Conservation (phyloP, 2,113 vertebrate species). For the human (Homo sapiens) region DNA sequence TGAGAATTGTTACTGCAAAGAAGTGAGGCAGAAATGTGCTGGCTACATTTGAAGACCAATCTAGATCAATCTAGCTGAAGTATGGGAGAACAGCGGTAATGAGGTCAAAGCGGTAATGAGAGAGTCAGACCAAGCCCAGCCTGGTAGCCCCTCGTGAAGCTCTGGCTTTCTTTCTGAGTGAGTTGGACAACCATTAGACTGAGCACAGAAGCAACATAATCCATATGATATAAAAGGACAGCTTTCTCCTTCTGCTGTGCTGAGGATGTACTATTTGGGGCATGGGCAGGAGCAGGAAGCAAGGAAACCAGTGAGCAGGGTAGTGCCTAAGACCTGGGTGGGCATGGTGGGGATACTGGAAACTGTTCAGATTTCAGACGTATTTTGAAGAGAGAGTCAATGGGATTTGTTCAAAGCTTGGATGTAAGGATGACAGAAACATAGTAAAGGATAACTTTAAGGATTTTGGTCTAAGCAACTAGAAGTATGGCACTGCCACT, state of each 20-base stretch:
- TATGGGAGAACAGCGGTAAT: fast-evolving
- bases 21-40: background rate
- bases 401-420: background rate
- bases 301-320: no score
- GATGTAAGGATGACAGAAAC: background rate
- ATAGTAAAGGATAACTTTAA: background rate
- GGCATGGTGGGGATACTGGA: background rate
- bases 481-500: no score
- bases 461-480: background rate
- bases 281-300: background rate
- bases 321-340: background rate
- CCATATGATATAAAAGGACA: background rate
- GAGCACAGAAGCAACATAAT: background rate
- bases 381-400: background rate
- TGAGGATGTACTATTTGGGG: background rate
- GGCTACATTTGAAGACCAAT: background rate
- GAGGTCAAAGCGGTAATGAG: no score
- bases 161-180: background rate
- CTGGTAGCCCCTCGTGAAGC: background rate
- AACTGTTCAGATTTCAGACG: background rate
- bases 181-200: no score
- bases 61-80: no score
- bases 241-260: background rate
- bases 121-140: background rate
- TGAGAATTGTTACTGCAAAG: background rate